These are phyloP conservation scores for Trimorus sp. DNA, from an alignment of 2,888 invertebrate genomes.

Conservation along the genomic window DNA sequence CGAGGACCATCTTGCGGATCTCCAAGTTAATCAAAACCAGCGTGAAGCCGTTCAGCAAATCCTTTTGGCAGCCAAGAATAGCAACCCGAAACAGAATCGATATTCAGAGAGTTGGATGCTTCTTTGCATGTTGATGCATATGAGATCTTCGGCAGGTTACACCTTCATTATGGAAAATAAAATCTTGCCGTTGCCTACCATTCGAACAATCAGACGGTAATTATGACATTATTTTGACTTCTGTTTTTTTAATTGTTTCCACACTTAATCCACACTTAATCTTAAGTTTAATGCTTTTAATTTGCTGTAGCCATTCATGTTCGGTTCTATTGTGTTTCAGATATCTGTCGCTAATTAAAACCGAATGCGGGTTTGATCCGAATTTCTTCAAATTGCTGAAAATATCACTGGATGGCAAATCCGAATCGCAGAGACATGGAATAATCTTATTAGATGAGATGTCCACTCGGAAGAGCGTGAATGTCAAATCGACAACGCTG, in stretches of 20 bases:
- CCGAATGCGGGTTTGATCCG: background rate
- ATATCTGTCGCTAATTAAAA: background rate
- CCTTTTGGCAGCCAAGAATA: background rate
- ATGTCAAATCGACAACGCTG: background rate
- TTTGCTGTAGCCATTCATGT: no score
- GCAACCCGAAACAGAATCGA: background rate
- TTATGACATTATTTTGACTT: background rate
- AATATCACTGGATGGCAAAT: background rate
- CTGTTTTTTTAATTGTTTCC: no score
- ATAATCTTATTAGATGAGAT: conserved; percentile 4
- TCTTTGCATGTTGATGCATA: background rate
- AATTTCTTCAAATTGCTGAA: conserved; percentile 8
- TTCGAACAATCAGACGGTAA: conserved; percentile 1
- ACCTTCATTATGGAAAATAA: background rate
- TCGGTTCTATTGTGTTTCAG: background rate
- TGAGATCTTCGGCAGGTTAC: background rate
- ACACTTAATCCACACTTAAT: no score
- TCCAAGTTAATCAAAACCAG: background rate
- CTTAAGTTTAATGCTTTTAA: no score
- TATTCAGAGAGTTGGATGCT: background rate
- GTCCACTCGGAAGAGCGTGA: background rate
- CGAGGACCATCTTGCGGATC: no score
- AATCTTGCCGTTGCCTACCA: conserved; percentile 5
- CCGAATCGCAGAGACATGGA: conserved; percentile 8
- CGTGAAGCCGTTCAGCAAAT: background rate